phyloP scores from a whole-genome alignment of 2,797 vertebrate genomes.

The Pitangus sulphuratus region DNA sequence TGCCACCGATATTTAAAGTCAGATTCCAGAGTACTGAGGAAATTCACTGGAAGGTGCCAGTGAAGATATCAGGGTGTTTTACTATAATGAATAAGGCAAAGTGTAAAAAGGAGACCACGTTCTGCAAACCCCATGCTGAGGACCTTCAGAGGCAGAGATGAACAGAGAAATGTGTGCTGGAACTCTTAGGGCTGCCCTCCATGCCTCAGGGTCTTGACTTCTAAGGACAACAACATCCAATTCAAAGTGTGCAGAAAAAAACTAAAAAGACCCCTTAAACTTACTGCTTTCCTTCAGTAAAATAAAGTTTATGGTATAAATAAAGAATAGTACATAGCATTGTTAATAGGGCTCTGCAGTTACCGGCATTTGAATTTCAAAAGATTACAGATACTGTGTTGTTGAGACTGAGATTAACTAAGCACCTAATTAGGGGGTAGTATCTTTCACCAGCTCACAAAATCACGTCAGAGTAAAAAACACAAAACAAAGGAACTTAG shows the following conservation, averaged over 20 bases:
- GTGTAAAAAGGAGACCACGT: neutral
- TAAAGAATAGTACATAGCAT: neutral
- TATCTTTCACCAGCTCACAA: neutral
- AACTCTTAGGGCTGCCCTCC: neutral
- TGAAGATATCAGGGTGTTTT: neutral
- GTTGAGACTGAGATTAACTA: neutral
- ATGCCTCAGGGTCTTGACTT: neutral
- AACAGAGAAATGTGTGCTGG: neutral
- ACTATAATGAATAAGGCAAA: neutral
- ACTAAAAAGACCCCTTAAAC: accelerated
- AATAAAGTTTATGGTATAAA: neutral
- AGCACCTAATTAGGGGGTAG: accelerated
- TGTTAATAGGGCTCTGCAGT: neutral
- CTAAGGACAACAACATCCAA: neutral
- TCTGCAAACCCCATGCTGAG: neutral
- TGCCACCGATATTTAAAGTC: neutral
- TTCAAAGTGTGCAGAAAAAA: neutral
- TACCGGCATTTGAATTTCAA: neutral
- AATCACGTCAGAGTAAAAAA: neutral
- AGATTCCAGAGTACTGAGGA: neutral
- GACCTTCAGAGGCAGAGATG: neutral
- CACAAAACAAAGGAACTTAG: neutral
- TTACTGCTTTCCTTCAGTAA: neutral
- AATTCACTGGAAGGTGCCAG: neutral
- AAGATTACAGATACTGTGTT: neutral